Conservation (phyloP, 2,797 vertebrate genomes). For the Tokudaia muenninki region DNA sequence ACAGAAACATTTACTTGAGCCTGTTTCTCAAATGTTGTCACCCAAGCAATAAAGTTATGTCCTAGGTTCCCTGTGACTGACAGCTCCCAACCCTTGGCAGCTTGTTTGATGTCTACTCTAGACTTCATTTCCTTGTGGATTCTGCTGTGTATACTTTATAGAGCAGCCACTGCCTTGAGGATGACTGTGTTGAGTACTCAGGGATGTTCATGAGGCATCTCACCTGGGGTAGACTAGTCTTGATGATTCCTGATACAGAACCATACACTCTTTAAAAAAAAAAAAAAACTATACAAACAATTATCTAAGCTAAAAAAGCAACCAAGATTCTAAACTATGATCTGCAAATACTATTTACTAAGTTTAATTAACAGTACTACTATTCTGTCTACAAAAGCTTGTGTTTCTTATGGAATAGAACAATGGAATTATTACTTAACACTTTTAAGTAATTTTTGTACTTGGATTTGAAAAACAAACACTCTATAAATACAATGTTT, state of each 20-base stretch:
- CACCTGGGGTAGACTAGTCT: background rate
- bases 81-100: background rate
- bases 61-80: background rate
- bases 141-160: background rate
- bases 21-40: background rate
- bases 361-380: background rate
- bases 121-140: background rate
- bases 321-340: background rate
- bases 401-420: background rate
- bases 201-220: background rate
- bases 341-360: background rate
- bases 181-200: background rate
- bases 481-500: background rate
- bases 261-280: background rate
- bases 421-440: background rate
- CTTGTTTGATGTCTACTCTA: background rate
- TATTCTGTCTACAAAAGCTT: background rate
- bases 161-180: background rate
- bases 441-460: background rate
- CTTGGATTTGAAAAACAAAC: background rate
- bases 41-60: background rate
- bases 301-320: background rate
- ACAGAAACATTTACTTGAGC: no score
- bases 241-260: background rate
- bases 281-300: background rate